Percentiles rank a stretch among this genome's conserved stretches.
Evolutionary conservation across 2,113 vertebrate species (phyloP).

Genomic region (Picathartes gymnocephalus): DNA sequence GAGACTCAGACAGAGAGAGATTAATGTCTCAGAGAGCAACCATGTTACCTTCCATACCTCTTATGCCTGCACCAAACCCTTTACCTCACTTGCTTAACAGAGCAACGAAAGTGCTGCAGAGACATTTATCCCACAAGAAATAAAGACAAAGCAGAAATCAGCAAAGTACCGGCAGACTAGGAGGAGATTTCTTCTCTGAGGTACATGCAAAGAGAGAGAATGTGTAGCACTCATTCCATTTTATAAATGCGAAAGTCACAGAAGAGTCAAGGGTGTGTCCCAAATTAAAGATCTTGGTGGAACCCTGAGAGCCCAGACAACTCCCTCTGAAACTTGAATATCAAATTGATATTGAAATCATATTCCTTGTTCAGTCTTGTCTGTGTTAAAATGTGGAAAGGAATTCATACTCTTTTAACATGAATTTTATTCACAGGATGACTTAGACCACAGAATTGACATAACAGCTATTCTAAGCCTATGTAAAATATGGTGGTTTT

Average conservation of each 20-base stretch:
- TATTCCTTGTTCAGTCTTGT: not conserved
- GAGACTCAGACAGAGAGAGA: not conserved
- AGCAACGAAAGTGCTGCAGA: not conserved
- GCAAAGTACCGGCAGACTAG: not conserved
- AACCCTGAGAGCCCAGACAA: not conserved
- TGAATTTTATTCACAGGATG: not conserved
- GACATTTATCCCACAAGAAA: not conserved
- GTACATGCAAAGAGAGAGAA: not conserved
- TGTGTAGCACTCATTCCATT: not conserved
- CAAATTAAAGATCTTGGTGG: not conserved
- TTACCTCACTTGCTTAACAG: not conserved
- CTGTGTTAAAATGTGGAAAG: not conserved
- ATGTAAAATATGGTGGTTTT: not conserved
- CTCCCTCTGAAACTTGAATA: not conserved
- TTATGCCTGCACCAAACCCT: not conserved
- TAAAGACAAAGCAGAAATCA: not conserved
- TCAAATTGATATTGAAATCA: not conserved
- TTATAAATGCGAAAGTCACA: not conserved
- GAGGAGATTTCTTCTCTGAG: not conserved
- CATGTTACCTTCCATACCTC: not conserved
- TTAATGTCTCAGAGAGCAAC: not conserved
- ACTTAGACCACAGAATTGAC: not conserved
- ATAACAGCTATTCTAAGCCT: not conserved
- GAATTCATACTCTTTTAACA: not conserved
- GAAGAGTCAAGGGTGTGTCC: not conserved